Base-by-base conservation (phyloP, 2,113 vertebrate species). In the Columbina picui region DNA sequence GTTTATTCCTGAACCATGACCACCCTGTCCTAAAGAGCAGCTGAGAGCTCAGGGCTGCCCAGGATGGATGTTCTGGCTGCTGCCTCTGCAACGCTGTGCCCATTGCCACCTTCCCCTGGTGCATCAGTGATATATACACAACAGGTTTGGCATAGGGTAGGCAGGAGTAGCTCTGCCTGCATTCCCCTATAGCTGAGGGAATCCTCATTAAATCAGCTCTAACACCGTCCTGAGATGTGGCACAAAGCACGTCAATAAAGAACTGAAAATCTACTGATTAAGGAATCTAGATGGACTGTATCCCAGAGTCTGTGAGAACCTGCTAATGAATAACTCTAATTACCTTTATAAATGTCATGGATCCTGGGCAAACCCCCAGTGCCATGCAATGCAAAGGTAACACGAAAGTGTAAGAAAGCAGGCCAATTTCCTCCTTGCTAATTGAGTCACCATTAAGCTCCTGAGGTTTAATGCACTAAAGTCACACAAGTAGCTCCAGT, bases 241-340 rank as follows among this genome's bases (percentile, higher is more conserved):
- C 94, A 83, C 39, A 18, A 83, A 86, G 77, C 57, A 65, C 69
- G 61, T 61, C 93, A 93, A 47, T 94, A 56, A 89, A 70, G 67
- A 90, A 82, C 36, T 80, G 70, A 83, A 94, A 80, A 74, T 88
- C 63, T 76, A 39, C 0, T 12, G 55, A 55, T 90, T 89, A 77
- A 91, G 78, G 82, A 93, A 67, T 94, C 75, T 92, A 77, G 78
- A 90, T 95, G 95, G 93, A 94, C 56, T 0, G 7, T 70, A 70
- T 95, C 92, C 82, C 90, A 93, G 78, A 76, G 45, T 77, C 91
- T 83, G 47, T 67, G 79, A 96, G 85, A 96, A 81, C 52, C 71
- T 93, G 82, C 67, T 90, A 94, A 91, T 90, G 83, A 95, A 86
- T 85, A 92, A 43, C 75, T 90, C 71, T 76, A 95, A 93, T 94